Conservation (phyloP, 2,113 vertebrate genomes). For the Cavia aperea region DNA sequence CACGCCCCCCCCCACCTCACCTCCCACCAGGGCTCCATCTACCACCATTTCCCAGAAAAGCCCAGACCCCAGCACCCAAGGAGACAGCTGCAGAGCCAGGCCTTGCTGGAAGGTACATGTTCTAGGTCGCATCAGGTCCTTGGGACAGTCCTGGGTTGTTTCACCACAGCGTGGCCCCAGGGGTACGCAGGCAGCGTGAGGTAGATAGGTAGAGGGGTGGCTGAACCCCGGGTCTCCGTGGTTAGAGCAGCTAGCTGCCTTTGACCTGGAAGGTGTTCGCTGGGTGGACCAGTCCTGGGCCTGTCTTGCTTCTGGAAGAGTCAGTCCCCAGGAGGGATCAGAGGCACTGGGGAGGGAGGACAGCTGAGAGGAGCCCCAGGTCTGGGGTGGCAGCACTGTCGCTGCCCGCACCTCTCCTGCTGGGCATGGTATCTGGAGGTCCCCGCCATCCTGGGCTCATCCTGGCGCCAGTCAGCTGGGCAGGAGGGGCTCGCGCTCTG, state of each 20-base stretch:
- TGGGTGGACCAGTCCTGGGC: accelerated
- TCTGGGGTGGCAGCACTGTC: accelerated
- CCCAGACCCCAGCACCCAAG: not conserved
- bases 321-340: not conserved
- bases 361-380: not conserved
- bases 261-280: not conserved
- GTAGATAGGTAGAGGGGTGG: not conserved
- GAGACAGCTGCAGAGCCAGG: slow-evolving; percentile 8
- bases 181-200: not conserved
- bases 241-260: not conserved
- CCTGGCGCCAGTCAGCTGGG: slow-evolving; percentile 60
- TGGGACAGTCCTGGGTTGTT: not conserved
- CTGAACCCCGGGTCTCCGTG: accelerated
- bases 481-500: slow-evolving; percentile 69
- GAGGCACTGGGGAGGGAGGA: not conserved
- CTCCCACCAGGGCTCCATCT: not conserved
- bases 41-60: not conserved
- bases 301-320: not conserved
- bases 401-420: not conserved
- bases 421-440: not conserved
- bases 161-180: not conserved
- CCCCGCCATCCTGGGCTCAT: accelerated
- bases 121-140: not conserved
- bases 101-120: not conserved
- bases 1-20: accelerated